phyloP scores from a whole-genome alignment of 2,113 vertebrate genomes.

The Grallaria varia region DNA sequence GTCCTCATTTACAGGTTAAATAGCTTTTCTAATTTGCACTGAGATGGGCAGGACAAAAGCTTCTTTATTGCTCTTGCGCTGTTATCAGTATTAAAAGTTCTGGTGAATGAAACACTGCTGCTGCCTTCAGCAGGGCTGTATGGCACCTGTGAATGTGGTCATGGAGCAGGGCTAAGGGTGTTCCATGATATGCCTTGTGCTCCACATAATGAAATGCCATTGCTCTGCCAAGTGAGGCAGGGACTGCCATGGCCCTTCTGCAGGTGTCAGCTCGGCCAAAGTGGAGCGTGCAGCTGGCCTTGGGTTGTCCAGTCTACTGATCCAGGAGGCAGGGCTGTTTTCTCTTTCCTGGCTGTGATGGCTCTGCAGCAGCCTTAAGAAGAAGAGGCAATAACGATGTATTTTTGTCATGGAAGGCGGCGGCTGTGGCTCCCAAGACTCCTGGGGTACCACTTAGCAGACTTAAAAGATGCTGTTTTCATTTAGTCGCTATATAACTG shows the following conservation, averaged over 20 bases:
- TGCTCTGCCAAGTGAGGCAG: too few relatives aligned
- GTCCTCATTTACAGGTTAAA: not conserved
- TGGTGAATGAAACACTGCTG: accelerated
- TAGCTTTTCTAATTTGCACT: not conserved
- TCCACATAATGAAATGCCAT: accelerated
- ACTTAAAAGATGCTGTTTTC: not conserved
- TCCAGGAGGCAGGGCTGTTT: not conserved
- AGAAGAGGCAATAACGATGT: not conserved
- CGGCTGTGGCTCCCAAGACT: not conserved
- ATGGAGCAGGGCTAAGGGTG: too few relatives aligned
- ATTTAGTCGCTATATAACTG: not conserved
- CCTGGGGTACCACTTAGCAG: not conserved
- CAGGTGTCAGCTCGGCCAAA: not conserved
- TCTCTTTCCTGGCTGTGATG: not conserved
- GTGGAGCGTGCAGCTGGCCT: not conserved
- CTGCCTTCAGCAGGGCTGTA: not conserved
- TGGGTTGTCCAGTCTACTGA: not conserved
- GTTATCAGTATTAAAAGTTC: not conserved
- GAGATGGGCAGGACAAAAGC: not conserved
- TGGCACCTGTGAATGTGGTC: not conserved
- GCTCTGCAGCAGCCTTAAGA: not conserved
- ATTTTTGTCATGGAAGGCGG: not conserved
- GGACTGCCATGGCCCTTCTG: not conserved
- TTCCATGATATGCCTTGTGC: not conserved
- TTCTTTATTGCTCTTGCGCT: not conserved